A percentile compares a stretch with the other conserved stretches of the same genome.
Evolutionary conservation across 2,113 vertebrate genomes (phyloP).

Genomic region (Taurulus bubalis): DNA sequence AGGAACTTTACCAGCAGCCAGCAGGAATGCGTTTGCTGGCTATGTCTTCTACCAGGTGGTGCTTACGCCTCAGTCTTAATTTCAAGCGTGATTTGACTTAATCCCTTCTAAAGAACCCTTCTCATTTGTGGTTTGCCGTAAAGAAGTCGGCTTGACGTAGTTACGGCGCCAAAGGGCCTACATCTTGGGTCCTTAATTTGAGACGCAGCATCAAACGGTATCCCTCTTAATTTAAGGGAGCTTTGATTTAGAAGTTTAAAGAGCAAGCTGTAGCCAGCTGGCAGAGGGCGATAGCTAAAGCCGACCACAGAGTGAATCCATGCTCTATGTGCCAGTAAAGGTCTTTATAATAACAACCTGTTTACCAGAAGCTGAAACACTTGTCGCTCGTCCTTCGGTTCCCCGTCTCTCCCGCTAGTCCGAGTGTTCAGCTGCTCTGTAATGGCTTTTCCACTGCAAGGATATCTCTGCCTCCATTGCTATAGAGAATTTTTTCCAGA

Average conservation of each 20-base stretch:
- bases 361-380: conserved; percentile 49
- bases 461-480: conserved; percentile 57
- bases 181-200: conserved; percentile 63
- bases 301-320: conserved; percentile 43
- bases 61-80: conserved; percentile 44
- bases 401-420: conserved; percentile 38
- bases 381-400: conserved; percentile 47
- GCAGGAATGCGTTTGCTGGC: conserved; percentile 3
- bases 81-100: conserved; percentile 53
- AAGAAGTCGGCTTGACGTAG: conserved; percentile 54
- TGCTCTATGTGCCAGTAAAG: neutral
- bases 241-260: conserved; percentile 53
- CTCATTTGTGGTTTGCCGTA: conserved; percentile 57
- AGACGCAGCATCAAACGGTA: conserved; percentile 62
- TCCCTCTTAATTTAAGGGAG: conserved; percentile 63
- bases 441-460: conserved; percentile 77
- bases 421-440: conserved; percentile 48
- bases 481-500: conserved; percentile 79
- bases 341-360: conserved; percentile 53
- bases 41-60: neutral
- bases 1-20: neutral
- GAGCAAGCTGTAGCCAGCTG: conserved; percentile 34
- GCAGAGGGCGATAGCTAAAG: conserved; percentile 29
- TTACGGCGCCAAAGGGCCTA: conserved; percentile 49
- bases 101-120: conserved; percentile 41